A percentile compares a stretch with the other conserved stretches of the same genome.
Evolutionary conservation across 2,888 invertebrate species (phyloP).

Genomic region (Frankliniella fusca): DNA sequence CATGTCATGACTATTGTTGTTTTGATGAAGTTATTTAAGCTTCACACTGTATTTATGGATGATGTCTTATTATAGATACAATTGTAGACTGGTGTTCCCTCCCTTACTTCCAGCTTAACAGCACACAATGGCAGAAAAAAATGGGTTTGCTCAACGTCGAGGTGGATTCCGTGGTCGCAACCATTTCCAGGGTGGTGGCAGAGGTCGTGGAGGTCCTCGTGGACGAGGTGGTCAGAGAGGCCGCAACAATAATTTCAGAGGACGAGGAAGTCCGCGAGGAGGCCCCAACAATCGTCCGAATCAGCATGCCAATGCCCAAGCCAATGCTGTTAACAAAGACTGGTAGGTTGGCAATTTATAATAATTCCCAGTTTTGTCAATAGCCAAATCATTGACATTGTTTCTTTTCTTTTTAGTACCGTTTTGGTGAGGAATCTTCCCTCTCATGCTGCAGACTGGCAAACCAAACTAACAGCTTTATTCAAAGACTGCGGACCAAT

Average conservation of each 20-base stretch:
- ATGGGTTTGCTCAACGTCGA: neutral
- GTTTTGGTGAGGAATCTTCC: slow-evolving; percentile 20
- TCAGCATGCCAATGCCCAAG: neutral
- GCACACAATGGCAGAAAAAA: neutral
- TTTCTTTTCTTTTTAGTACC: neutral
- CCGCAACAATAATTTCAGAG: slow-evolving; percentile 2
- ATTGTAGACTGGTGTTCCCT: neutral
- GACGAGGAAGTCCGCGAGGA: neutral
- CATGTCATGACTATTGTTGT: too few species aligned
- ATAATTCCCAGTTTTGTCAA: neutral
- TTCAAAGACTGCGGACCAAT: slow-evolving; percentile 15
- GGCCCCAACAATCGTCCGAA: neutral
- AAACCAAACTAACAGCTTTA: neutral
- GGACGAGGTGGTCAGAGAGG: slow-evolving; percentile 1
- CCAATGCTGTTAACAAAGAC: neutral
- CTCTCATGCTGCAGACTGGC: slow-evolving; percentile 14
- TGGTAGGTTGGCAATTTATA: neutral
- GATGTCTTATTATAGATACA: neutral
- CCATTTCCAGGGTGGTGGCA: neutral
- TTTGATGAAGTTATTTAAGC: too few species aligned
- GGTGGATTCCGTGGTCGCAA: neutral
- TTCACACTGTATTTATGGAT: too few species aligned
- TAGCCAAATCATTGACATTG: neutral
- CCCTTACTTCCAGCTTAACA: too few species aligned
- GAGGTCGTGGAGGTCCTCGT: neutral